Evolutionary conservation across 2,113 vertebrate species (phyloP).

Genomic region (Pycnonotus jocosus): DNA sequence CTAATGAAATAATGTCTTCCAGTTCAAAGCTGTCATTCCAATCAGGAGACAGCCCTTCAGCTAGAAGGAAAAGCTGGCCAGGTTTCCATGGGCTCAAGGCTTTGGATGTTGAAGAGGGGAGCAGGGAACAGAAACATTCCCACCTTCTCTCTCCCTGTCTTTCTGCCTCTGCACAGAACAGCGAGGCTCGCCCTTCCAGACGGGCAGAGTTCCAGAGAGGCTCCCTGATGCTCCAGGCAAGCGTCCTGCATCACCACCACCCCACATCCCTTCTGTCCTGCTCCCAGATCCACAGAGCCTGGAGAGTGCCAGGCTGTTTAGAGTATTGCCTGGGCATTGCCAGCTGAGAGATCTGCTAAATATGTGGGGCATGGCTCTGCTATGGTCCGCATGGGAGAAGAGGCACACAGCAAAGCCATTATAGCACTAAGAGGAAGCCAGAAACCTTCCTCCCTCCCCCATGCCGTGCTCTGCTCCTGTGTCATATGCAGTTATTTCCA

Average conservation of each 20-base stretch:
- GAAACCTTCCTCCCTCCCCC: conserved; percentile 24
- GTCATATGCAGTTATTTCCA: conserved; percentile 68
- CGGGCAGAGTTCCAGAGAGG: not conserved
- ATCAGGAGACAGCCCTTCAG: conserved; percentile 62
- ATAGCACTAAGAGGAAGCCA: conserved; percentile 37
- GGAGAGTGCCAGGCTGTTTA: not conserved
- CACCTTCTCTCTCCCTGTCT: not conserved
- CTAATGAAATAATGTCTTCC: conserved; percentile 75
- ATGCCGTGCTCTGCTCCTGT: conserved; percentile 1
- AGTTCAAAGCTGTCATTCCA: conserved; percentile 72
- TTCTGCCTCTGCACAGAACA: not conserved
- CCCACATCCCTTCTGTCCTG: accelerated
- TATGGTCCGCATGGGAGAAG: conserved; percentile 25
- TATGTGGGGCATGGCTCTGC: conserved; percentile 35
- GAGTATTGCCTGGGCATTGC: not conserved
- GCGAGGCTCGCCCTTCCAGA: not conserved
- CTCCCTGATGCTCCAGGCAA: not conserved
- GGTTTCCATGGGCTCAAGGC: conserved; percentile 37
- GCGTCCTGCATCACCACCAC: not conserved
- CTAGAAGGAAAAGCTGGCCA: conserved; percentile 58
- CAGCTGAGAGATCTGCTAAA: conserved; percentile 25
- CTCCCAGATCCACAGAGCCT: not conserved
- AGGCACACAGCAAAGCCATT: conserved; percentile 36
- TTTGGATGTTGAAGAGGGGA: conserved; percentile 20
- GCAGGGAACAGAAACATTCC: not conserved